Evolutionary conservation across 2,113 vertebrate genomes (phyloP), one percentile per base, ranked within the genome.

Genomic region (Pelmatolapia mariae): DNA sequence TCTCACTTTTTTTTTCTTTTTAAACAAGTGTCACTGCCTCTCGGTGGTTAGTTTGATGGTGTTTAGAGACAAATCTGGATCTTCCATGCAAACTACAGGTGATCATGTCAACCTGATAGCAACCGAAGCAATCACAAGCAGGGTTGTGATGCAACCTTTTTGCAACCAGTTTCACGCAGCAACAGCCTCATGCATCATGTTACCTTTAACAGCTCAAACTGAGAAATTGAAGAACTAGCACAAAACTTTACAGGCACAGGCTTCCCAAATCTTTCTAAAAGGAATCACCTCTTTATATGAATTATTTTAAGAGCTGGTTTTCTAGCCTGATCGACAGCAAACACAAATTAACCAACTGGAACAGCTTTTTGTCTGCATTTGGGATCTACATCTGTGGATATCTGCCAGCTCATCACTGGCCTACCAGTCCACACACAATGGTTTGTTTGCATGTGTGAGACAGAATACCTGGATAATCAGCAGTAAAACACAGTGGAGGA

Each of bases 321-420:
- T 47, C 6, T 0, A 1, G 40, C 24, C 15, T 26, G 22, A 76
- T 47, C 2, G 0, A 45, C 68, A 76, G 16, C 24, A 76, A 76
- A 47, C 24, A 50, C 24, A 47, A 50, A 12, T 29, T 29, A 50
- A 29, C 43, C 71, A 50, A 19, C 24, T 50, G 10, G 71, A 76
- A 31, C 71, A 50, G 24, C 43, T 76, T 76, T 29, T 19, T 29
- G 15, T 50, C 43, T 29, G 15, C 9, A 76, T 76, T 47, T 29
- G 43, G 71, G 15, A 76, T 29, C 24, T 76, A 12, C 38, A 47
- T 50, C 43, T 76, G 43, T 47, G 71, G 71, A 47, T 47, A 76
- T 5, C 26, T 19, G 43, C 43, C 43, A 50, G 43, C 43, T 31
- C 24, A 31, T 50, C 71, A 78, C 6, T 12, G 43, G 1, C 43